Evolutionary conservation across 2,888 invertebrate species (phyloP).

Genomic region (Craniophora ligustri): DNA sequence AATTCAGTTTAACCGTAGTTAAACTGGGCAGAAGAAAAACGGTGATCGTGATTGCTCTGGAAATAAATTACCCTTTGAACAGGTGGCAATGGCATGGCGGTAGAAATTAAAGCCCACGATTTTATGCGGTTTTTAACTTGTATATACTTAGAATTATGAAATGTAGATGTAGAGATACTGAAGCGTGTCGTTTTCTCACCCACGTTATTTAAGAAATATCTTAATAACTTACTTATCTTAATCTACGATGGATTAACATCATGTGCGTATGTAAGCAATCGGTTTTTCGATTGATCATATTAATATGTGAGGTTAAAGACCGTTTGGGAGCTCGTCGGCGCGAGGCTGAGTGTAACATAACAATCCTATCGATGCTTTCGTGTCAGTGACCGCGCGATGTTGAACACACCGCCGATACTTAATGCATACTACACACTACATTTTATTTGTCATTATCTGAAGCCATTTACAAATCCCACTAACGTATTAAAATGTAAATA

Average conservation of each 20-base stretch:
- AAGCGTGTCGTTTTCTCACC: constrained; percentile 10
- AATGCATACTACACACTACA: constrained; percentile 28
- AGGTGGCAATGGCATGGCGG: constrained; percentile 50
- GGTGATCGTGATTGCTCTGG: constrained; percentile 38
- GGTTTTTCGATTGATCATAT: constrained; percentile 50
- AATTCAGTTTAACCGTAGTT: constrained; percentile 63
- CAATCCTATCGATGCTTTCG: constrained; percentile 55
- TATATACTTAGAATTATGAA: constrained; percentile 23
- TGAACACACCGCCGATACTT: constrained; percentile 18
- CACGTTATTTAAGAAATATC: constrained; percentile 10
- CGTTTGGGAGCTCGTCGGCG: constrained; percentile 42
- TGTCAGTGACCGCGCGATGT: constrained; percentile 58
- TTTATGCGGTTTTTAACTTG: constrained; percentile 17
- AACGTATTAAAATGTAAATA: too few relatives aligned
- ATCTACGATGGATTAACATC: constrained; percentile 10
- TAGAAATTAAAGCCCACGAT: constrained; percentile 44
- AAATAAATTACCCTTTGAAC: constrained; percentile 55
- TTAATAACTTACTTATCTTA: constrained; percentile 16
- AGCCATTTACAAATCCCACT: constrained; percentile 13
- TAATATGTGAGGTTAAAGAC: constrained; percentile 57
- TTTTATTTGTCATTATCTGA: constrained; percentile 37
- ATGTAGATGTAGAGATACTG: constrained; percentile 14
- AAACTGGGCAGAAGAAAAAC: constrained; percentile 40
- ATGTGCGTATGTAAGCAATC: constrained; percentile 8
- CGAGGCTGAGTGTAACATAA: constrained; percentile 47